Conservation (phyloP, 2,797 vertebrate genomes). For the Tangara arthus region DNA sequence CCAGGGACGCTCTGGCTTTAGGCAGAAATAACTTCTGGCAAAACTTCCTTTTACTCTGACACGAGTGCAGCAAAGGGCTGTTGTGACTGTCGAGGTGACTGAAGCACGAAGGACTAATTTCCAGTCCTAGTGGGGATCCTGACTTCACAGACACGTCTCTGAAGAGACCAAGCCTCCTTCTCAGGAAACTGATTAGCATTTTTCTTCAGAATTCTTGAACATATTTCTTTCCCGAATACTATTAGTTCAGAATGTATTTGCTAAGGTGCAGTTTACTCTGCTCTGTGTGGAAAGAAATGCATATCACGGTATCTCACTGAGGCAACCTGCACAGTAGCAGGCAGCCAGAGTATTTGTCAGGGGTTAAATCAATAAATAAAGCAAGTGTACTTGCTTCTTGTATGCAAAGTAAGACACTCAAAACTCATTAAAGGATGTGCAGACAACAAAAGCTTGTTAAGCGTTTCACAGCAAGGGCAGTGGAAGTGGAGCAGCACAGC, state of each 20-base stretch:
- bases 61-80: not conserved
- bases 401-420: not conserved
- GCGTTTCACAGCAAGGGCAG: not conserved
- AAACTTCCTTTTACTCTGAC: not conserved
- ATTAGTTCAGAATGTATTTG: not conserved
- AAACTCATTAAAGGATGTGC: not conserved
- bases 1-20: rapidly evolving
- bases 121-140: not conserved
- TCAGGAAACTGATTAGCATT: not conserved
- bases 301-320: rapidly evolving
- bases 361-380: not conserved
- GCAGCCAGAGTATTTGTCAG: not conserved
- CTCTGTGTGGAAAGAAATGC: not conserved
- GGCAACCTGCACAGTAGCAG: not conserved
- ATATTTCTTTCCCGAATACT: not conserved
- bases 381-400: not conserved
- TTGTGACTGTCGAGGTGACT: not conserved
- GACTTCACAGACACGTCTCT: not conserved
- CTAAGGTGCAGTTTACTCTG: not conserved
- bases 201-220: not conserved
- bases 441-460: not conserved
- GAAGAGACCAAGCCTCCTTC: not conserved
- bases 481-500: not conserved
- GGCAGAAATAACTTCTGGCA: not conserved
- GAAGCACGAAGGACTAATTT: not conserved